Conservation (phyloP, 2,797 vertebrate genomes). For the Chromis chromis region DNA sequence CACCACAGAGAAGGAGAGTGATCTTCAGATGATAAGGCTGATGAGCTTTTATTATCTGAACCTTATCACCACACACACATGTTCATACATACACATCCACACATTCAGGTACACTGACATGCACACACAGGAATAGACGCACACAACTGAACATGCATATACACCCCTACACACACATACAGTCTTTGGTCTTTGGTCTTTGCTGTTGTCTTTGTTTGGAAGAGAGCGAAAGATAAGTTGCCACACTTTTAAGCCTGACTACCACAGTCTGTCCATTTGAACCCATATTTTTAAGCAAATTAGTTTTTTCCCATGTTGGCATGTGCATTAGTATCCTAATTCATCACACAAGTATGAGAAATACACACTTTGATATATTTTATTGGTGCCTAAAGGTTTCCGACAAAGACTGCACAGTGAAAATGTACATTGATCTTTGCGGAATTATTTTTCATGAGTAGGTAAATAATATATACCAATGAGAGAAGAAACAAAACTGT, state of each 20-base stretch:
- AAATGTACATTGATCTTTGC: background rate
- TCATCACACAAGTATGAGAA: slow-evolving; percentile 2
- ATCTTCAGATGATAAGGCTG: slow-evolving; percentile 76
- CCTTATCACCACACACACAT: slow-evolving; percentile 55
- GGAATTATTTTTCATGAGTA: background rate
- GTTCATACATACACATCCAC: slow-evolving; percentile 15
- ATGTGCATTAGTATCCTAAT: slow-evolving; percentile 3
- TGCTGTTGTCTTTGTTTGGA: background rate
- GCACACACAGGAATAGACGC: slow-evolving; percentile 2
- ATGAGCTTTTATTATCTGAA: slow-evolving; percentile 78
- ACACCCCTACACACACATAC: background rate
- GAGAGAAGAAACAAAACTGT: background rate
- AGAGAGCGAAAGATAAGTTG: background rate
- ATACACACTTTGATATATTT: slow-evolving; percentile 9
- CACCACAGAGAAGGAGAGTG: slow-evolving; percentile 53
- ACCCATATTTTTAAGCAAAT: background rate
- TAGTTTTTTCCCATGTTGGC: background rate
- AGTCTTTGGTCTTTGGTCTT: background rate
- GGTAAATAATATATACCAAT: background rate
- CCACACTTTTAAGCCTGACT: background rate
- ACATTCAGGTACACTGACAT: slow-evolving; percentile 16
- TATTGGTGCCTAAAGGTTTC: background rate
- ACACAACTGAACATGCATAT: slow-evolving; percentile 6
- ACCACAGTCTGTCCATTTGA: background rate
- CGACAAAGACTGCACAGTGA: background rate